These are phyloP conservation scores for Calameuta pallipes DNA, from an alignment of 2,888 invertebrate genomes.

Conservation along the genomic window DNA sequence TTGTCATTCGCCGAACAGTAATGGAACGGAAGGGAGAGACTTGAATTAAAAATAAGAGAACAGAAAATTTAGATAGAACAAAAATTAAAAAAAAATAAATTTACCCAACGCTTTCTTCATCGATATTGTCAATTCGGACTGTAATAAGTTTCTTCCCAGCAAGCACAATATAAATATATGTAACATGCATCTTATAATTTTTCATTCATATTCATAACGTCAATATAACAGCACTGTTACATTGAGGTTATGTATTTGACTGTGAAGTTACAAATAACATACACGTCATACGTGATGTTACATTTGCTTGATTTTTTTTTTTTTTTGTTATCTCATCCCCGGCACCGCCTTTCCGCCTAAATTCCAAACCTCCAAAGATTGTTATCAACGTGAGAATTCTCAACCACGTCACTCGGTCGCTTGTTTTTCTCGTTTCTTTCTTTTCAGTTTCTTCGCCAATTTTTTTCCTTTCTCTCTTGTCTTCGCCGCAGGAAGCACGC, in stretches of 20 bases:
- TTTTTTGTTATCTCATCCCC: neutral
- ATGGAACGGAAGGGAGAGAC: neutral
- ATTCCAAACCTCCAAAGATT: too few species aligned
- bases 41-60: neutral
- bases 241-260: too few species aligned
- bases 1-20: neutral
- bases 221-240: too few species aligned
- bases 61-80: neutral
- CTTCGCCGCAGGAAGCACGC: neutral
- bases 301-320: neutral
- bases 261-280: too few species aligned
- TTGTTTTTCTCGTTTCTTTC: too few species aligned
- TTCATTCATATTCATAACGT: too few species aligned
- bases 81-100: neutral
- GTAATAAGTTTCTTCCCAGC: slow-evolving; percentile 11
- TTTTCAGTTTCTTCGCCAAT: neutral
- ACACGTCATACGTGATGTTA: too few species aligned
- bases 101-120: slow-evolving; percentile 26
- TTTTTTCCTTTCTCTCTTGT: neutral
- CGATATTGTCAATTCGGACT: slow-evolving; percentile 58
- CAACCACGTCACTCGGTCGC: too few species aligned
- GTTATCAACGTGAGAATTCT: too few species aligned
- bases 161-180: slow-evolving; percentile 11
- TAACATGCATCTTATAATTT: slow-evolving; percentile 21
- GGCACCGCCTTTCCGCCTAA: too few species aligned